A percentile compares a stretch with the other conserved stretches of the same genome.
Evolutionary conservation across 2,113 vertebrate species (phyloP).

Genomic region (Bujurquina vittata): DNA sequence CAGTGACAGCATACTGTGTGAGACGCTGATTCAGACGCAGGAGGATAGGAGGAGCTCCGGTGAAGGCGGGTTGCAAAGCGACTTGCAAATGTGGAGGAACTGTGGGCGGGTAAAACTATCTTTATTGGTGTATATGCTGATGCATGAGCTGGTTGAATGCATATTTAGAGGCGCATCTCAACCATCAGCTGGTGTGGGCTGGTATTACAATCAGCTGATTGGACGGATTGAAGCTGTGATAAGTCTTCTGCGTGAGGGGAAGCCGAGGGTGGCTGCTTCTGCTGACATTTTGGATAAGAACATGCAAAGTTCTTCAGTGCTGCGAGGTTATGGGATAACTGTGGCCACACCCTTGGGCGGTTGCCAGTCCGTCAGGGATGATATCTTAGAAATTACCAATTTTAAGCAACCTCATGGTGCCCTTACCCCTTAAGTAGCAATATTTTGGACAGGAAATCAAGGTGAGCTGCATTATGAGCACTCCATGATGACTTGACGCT

Average conservation of each 20-base stretch:
- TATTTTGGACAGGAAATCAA: conserved; percentile 47
- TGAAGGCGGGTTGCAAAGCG: background rate
- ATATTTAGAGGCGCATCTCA: background rate
- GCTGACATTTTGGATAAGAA: no score
- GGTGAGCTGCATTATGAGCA: conserved; percentile 24
- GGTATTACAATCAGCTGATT: no score
- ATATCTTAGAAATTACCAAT: no score
- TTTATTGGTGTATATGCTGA: background rate
- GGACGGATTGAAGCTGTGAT: no score
- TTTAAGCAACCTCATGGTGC: no score
- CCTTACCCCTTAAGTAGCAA: background rate
- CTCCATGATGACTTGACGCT: conserved; percentile 29
- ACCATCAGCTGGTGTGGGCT: background rate
- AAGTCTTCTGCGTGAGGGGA: no score
- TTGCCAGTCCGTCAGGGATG: no score
- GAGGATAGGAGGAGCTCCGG: background rate
- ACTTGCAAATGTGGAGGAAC: background rate
- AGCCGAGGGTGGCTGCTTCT: no score
- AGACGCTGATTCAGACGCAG: background rate
- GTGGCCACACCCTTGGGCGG: no score
- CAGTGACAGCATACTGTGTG: background rate
- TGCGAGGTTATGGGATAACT: no score
- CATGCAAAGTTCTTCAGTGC: no score
- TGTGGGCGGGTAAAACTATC: background rate
- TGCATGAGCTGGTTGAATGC: background rate